Evolutionary conservation across 2,888 invertebrate species (phyloP), one percentile per base, ranked within the genome.

Genomic region (Temnothorax ravouxi): DNA sequence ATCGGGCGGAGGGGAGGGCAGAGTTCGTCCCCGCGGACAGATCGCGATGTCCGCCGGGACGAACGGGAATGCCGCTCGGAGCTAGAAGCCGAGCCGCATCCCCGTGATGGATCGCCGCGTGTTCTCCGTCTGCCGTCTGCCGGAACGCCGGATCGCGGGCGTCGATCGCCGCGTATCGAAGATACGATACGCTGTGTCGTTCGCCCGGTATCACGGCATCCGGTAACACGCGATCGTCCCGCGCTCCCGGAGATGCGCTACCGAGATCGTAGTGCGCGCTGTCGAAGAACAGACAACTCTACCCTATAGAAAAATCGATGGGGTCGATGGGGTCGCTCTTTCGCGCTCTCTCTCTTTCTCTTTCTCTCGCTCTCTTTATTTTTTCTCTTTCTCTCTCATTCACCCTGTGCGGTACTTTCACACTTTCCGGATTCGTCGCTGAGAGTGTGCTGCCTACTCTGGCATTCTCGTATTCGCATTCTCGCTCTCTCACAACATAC

Each of bases 1-100:
- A 59, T 61, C 6, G 76, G 85, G 71, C 74, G 82, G 85, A 69
- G 84, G 47, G 61, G 74, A 77, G 81, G 54, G 44, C 52, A 47
- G 34, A 66, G 56, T 88, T 92, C 91, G 92, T 93, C 93, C 90
- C 86, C 50, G 92, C 91, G 92, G 93, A 92, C 93, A 89, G 88
- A 85, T 84, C 86, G 87, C 82, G 64, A 82, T 90, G 93, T 93
- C 93, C 93, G 88, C 92, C 87, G 89, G 93, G 92, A 93, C 93
- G 92, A 93, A 89, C 84, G 64, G 59, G 80, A 85, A 84, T 85
- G 86, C 81, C 86, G 84, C 83, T 83, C 87, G 88, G 85, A 69
- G 64, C 34, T 21, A 18, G 21, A 18, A 25, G 74, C 67, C 84
- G 85, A 86, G 74, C 62, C 25, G n/a, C 64, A 83, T 86, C 82